Evolutionary conservation across 2,888 invertebrate genomes (phyloP).

Genomic region (Napeogenes sylphis): DNA sequence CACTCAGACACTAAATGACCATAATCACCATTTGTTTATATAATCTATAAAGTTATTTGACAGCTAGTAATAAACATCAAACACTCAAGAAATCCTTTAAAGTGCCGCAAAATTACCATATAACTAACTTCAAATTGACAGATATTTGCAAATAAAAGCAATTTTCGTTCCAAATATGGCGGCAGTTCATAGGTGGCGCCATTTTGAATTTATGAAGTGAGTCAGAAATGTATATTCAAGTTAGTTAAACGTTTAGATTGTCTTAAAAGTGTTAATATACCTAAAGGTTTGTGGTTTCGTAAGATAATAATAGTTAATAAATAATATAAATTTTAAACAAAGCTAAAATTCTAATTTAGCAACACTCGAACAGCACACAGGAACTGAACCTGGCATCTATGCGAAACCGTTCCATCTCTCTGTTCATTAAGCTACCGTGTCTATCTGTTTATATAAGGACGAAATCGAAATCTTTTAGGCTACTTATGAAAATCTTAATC

Average conservation of each 20-base stretch:
- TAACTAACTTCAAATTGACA: slow-evolving; percentile 30
- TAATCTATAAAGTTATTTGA: slow-evolving; percentile 13
- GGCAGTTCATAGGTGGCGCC: slow-evolving; percentile 46
- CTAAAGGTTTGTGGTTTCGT: slow-evolving; percentile 14
- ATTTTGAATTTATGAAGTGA: slow-evolving; percentile 28
- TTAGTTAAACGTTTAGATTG: slow-evolving; percentile 19
- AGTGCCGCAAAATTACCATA: slow-evolving; percentile 34
- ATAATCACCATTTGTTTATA: slow-evolving; percentile 7
- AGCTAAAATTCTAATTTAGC: too few relatives aligned
- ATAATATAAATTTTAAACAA: too few relatives aligned
- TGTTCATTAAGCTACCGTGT: too few relatives aligned
- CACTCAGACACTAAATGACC: slow-evolving; percentile 1
- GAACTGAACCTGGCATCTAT: too few relatives aligned
- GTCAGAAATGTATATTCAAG: slow-evolving; percentile 23
- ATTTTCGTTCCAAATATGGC: slow-evolving; percentile 39
- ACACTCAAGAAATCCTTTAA: slow-evolving; percentile 28
- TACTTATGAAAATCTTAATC: too few relatives aligned
- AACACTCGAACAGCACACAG: too few relatives aligned
- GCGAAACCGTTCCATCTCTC: too few relatives aligned
- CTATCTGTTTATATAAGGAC: too few relatives aligned
- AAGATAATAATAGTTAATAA: not conserved
- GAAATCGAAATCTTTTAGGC: too few relatives aligned
- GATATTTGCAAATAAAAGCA: slow-evolving; percentile 31
- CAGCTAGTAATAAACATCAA: slow-evolving; percentile 25
- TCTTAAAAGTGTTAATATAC: slow-evolving; percentile 20